Evolutionary conservation across 1,140 invertebrate genomes (phyloP).

Genomic region (Spodoptera frugiperda): DNA sequence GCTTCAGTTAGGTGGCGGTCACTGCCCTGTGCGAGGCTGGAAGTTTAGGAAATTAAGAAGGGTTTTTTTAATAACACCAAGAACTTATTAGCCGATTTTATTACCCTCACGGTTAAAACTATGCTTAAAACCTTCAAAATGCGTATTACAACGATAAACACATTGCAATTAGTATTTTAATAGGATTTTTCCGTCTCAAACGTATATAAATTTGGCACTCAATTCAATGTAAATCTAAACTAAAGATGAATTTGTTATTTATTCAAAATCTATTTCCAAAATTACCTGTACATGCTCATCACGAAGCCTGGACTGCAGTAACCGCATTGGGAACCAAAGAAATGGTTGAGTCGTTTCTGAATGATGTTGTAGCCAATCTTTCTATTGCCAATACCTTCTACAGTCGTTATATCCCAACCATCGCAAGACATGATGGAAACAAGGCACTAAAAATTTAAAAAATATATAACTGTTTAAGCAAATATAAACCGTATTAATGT

Average conservation of each 20-base stretch:
- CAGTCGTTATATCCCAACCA: conserved; percentile 91
- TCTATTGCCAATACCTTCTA: conserved; percentile 91
- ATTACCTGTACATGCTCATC: conserved; percentile 92
- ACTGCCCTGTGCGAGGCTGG: conserved; percentile 59
- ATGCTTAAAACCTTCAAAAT: too few relatives aligned
- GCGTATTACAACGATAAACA: too few relatives aligned
- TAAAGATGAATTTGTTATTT: too few relatives aligned
- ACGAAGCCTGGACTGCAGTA: conserved; percentile 94
- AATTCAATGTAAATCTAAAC: too few relatives aligned
- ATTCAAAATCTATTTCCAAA: not conserved
- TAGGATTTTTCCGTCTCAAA: not conserved
- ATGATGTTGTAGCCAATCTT: conserved; percentile 90
- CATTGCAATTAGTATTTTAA: not conserved
- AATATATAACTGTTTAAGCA: not conserved
- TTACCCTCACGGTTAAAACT: too few relatives aligned
- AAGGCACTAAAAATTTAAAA: conserved; percentile 86
- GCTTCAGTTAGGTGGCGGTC: conserved; percentile 85
- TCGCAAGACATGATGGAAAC: conserved; percentile 88
- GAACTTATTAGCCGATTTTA: too few relatives aligned
- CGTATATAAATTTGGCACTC: too few relatives aligned
- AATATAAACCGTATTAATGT: not conserved
- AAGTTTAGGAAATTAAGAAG: conserved; percentile 26
- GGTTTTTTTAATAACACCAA: too few relatives aligned
- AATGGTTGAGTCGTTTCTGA: conserved; percentile 88
- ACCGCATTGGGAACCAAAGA: conserved; percentile 92